Conservation (phyloP, 2,888 invertebrate species). For the Drosophila subquinaria region DNA sequence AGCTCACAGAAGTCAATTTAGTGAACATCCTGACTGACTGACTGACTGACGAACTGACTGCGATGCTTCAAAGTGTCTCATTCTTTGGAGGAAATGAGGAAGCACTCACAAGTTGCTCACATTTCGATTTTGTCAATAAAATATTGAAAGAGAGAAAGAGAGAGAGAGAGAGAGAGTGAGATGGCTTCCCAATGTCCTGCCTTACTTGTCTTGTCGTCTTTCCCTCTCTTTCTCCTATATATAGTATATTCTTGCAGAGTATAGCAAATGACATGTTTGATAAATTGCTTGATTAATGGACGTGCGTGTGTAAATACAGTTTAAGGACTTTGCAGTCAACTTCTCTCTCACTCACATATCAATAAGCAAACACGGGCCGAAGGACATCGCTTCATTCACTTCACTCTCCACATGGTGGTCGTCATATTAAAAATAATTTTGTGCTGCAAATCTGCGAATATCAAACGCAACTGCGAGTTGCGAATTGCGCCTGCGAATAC, state of each 20-base stretch:
- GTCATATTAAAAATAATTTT: conserved; percentile 66
- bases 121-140: conserved; percentile 36
- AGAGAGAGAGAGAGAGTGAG: too few relatives aligned
- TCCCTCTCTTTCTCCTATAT: not conserved
- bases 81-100: conserved; percentile 7
- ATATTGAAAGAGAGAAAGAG: not conserved
- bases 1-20: conserved; percentile 44
- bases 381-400: conserved; percentile 32
- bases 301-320: conserved; percentile 70
- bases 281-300: conserved; percentile 81
- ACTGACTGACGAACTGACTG: conserved; percentile 12
- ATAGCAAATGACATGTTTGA: conserved; percentile 71
- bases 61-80: conserved; percentile 33
- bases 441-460: conserved; percentile 37
- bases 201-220: not conserved
- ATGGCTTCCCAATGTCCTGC: too few relatives aligned
- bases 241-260: not conserved
- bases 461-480: conserved; percentile 14
- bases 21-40: conserved; percentile 41
- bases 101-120: conserved; percentile 22
- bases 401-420: conserved; percentile 24
- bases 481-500: not conserved
- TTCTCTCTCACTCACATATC: conserved; percentile 45
- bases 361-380: conserved; percentile 26
- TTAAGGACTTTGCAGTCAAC: conserved; percentile 63